Base-by-base conservation (phyloP, 2,888 invertebrate genomes). In the Galerucella nymphaeae region DNA sequence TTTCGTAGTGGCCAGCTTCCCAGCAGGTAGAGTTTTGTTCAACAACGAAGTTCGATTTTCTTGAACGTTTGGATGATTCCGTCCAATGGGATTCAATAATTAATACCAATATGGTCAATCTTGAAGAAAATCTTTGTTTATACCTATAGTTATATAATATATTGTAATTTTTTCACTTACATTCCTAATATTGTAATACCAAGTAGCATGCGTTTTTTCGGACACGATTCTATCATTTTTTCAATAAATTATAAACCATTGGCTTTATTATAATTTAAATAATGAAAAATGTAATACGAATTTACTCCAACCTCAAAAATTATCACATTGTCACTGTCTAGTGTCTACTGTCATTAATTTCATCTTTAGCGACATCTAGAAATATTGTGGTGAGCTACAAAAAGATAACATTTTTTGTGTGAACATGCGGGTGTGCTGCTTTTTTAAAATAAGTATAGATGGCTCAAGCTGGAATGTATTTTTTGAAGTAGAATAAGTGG, bases 1-100 rank as follows among this genome's bases (percentile, higher is more conserved):
- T 88, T 76, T 91, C 90, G 80, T 90, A 94, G 18, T 91, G 89
- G 83, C 95, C 94, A 75, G 90, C 90, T 66, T 90, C 87, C 90
- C 93, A 92, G 84, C 96, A 96, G 11, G 92, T 93, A 0, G 93
- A 92, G 84, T 94, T 95, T 79, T 93, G 93, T 84, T 93, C 93
- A 14, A 92, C 87, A 10, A 92, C 88, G 84, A 92, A 93, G 45
- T 90, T 90, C 79, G 90, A 91, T 81, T 88, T 91, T 80, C 88
- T 90, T 14, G 59, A 70, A 76, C 75, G 78, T 71, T 78, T 83
- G 18, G 89, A 87, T 80, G 88, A 88, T 68, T 91, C 90, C 23
- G 91, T 92, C 90, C 91, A 91, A 66, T 91, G 90, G 1, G 95
- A 95, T 86, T 96, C 96, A 73, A 95, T 89, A 80, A 96, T 93